Percentiles rank a stretch among this genome's conserved stretches.
Evolutionary conservation across 53 echinoderm and acorn worm species (phyloP).

Genomic region (Echinarachnius parma): DNA sequence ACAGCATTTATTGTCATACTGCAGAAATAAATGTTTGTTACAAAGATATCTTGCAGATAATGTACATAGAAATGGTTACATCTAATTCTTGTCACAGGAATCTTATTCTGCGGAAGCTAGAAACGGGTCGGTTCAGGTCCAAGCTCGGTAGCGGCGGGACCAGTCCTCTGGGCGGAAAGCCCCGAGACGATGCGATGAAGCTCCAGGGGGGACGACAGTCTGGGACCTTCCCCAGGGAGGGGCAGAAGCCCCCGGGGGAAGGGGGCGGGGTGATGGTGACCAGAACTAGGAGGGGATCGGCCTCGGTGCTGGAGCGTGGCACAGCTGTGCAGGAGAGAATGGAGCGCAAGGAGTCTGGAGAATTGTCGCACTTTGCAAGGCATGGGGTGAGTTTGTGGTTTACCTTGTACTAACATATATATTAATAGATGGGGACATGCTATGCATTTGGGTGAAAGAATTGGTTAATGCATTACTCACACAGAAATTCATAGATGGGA

Average conservation of each 20-base stretch:
- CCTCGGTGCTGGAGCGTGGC: neutral
- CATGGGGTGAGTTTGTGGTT: slow-evolving; percentile 19
- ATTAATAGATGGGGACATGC: too few species aligned
- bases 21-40: too few species aligned
- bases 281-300: slow-evolving; percentile 23
- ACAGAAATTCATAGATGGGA: too few species aligned
- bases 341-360: slow-evolving; percentile 6
- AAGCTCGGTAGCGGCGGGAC: slow-evolving; percentile 27
- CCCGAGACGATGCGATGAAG: neutral
- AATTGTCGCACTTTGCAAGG: slow-evolving; percentile 8
- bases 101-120: slow-evolving; percentile 28
- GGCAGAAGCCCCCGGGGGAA: slow-evolving; percentile 6
- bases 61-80: too few species aligned
- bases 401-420: too few species aligned
- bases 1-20: too few species aligned
- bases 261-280: neutral
- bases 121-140: slow-evolving; percentile 14
- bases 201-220: slow-evolving; percentile 2
- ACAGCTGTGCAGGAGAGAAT: neutral
- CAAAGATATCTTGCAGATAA: too few species aligned
- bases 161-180: slow-evolving; percentile 27
- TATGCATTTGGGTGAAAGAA: too few species aligned
- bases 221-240: slow-evolving; percentile 25
- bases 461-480: too few species aligned
- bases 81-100: too few species aligned